Evolutionary conservation across 2,113 vertebrate genomes (phyloP).

Genomic region (Rhineura floridana): DNA sequence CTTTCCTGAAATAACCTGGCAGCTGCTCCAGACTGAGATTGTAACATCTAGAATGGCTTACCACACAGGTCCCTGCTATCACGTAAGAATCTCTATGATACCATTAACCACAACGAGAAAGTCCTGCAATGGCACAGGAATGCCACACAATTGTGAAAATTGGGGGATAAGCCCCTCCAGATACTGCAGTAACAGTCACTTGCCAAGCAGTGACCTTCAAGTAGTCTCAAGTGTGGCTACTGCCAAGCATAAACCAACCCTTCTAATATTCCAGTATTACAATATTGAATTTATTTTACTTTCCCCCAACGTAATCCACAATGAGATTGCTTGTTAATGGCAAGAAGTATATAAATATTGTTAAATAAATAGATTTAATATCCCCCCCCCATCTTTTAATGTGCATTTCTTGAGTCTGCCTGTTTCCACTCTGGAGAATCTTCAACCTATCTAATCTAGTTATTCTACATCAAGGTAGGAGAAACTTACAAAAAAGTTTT

Average conservation of each 20-base stretch:
- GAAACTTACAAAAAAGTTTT: slow-evolving; percentile 88
- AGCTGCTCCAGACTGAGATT: background rate
- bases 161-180: background rate
- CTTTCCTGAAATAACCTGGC: background rate
- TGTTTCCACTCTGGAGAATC: background rate
- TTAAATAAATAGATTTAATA: background rate
- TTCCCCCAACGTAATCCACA: too few relatives aligned
- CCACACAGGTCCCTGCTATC: background rate
- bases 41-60: background rate
- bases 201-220: background rate
- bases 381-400: background rate
- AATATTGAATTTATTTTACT: background rate
- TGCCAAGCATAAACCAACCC: background rate
- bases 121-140: background rate
- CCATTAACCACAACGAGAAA: background rate
- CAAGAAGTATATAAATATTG: too few relatives aligned
- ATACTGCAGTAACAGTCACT: background rate
- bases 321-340: too few relatives aligned
- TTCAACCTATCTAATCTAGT: background rate
- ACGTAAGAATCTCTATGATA: background rate
- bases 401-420: background rate
- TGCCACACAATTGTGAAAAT: background rate
- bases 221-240: background rate
- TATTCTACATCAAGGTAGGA: background rate
- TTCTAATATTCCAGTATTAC: background rate